A percentile compares a stretch with the other conserved stretches of the same genome.
Evolutionary conservation across 1,140 invertebrate genomes (phyloP).

Genomic region (Ylistrum balloti): DNA sequence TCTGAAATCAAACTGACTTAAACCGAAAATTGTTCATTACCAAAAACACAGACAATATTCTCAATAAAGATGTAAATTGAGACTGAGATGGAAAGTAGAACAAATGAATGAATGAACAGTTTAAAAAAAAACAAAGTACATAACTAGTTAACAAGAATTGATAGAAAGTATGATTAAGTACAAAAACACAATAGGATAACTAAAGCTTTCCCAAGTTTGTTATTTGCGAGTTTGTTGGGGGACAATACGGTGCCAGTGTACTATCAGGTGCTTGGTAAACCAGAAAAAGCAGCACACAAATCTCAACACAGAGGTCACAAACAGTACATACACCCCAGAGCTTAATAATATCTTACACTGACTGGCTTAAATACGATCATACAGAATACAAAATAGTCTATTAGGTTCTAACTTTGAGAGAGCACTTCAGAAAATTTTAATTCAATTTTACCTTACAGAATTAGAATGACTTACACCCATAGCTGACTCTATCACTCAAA

Average conservation of each 20-base stretch:
- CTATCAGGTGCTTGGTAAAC: not conserved
- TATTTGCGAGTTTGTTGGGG: not conserved
- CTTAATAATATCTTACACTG: not conserved
- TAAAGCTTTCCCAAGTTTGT: not conserved
- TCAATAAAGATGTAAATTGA: not conserved
- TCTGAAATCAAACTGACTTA: not conserved
- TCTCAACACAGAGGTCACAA: not conserved
- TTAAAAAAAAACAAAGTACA: too few species aligned
- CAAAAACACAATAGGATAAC: constrained; percentile 29
- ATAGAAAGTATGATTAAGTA: not conserved
- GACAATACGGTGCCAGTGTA: not conserved
- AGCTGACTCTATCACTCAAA: too few species aligned
- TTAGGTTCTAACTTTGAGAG: too few species aligned
- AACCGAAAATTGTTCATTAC: not conserved
- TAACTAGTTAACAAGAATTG: not conserved
- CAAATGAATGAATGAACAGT: not conserved
- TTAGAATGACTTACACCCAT: too few species aligned
- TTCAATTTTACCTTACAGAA: too few species aligned
- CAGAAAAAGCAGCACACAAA: not conserved
- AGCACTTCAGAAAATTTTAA: too few species aligned
- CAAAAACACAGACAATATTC: not conserved
- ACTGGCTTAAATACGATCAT: not conserved
- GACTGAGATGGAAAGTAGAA: not conserved
- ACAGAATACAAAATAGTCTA: not conserved
- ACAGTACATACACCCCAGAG: not conserved